Evolutionary conservation across 2,797 vertebrate species (phyloP), one percentile per base, ranked within the genome.

Genomic region (Remorina albescens): DNA sequence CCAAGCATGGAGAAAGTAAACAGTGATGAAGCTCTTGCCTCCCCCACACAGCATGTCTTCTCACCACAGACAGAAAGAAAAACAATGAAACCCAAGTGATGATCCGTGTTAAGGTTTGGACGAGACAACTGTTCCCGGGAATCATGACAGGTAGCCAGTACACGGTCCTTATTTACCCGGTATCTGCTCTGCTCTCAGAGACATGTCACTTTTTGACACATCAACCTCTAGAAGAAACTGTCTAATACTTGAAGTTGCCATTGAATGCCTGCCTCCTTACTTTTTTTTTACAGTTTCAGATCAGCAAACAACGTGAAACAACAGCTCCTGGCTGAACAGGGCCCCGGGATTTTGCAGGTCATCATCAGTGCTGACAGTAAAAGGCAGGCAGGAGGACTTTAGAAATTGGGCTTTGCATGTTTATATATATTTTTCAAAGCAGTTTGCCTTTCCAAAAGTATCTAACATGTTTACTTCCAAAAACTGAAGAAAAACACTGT

Each of bases 51-150:
- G 88, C 64, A 36, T 62, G 88, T 69, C 67, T 28, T 68, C 87
- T 72, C 85, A 80, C 74, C 88, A 91, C 83, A 90, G 81, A 90
- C 86, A 88, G 86, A 90, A 90, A 91, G 87, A 89, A 86, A 88
- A 93, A 91, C 88, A 92, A 81, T 58, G 74, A 87, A 71, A 58
- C 26, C 56, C 15, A 74, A 78, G 82, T 78, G 91, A 90, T 91
- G 88, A 90, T 83, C 84, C 84, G 46, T 88, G 84, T 21, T 76
- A 82, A 66, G 80, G 66, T 32, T 78, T 87, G 88, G 83, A 89
- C 39, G 44, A 77, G 76, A 81, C 73, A 74, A 76, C 78, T 62
- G 68, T 42, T 66, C 61, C 67, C 74, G 59, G 57, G 47, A 87
- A 78, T 82, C 84, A 58, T 61, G 69, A 87, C 86, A 87, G 88